These are phyloP conservation scores for Rhagoletis pomonella DNA, from an alignment of 1,140 invertebrate genomes.

Conservation along the genomic window DNA sequence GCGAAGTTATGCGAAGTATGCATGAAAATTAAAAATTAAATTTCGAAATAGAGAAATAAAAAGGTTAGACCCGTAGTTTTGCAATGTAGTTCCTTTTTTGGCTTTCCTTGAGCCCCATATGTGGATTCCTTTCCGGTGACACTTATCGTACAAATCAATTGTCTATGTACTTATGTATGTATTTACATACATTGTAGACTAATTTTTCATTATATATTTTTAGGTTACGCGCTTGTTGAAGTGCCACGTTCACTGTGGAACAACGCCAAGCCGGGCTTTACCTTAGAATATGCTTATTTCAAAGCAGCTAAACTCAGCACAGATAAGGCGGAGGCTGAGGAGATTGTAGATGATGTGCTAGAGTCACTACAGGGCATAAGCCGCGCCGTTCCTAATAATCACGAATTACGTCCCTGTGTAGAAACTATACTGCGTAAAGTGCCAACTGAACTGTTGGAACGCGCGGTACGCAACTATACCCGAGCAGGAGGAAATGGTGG, in stretches of 20 bases:
- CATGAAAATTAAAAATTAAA: too few relatives aligned
- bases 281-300: conserved; percentile 93
- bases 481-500: conserved; percentile 83
- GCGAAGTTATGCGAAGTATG: too few relatives aligned
- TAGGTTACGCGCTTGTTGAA: conserved; percentile 96
- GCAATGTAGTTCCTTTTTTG: too few relatives aligned
- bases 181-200: too few relatives aligned
- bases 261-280: conserved; percentile 85
- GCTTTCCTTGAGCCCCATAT: too few relatives aligned
- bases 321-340: conserved; percentile 98
- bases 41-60: too few relatives aligned
- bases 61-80: too few relatives aligned
- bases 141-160: too few relatives aligned
- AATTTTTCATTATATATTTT: background rate
- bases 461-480: conserved; percentile 76
- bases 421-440: conserved; percentile 94
- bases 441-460: conserved; percentile 79
- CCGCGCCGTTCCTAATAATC: conserved; percentile 80
- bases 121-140: too few relatives aligned
- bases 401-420: conserved; percentile 81
- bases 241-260: conserved; percentile 94
- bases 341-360: conserved; percentile 94
- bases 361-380: conserved; percentile 87
- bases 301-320: conserved; percentile 96
- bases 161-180: too few relatives aligned